phyloP scores from a whole-genome alignment of 1,140 invertebrate genomes.

The Bombus terrestris region DNA sequence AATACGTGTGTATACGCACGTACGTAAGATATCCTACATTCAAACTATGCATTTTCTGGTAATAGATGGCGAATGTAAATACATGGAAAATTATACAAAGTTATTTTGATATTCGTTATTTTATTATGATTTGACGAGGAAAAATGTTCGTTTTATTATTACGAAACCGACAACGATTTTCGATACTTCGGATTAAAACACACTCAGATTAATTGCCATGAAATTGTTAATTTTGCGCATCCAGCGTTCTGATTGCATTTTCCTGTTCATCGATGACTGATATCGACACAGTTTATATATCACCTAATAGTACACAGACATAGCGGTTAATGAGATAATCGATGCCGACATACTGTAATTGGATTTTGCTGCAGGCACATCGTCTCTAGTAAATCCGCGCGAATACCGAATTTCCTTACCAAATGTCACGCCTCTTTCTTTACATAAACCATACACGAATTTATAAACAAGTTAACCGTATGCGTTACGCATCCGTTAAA shows the following conservation, averaged over 20 bases:
- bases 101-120: no score
- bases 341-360: slow-evolving; percentile 30
- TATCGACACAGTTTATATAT: slow-evolving; percentile 6
- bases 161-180: not conserved
- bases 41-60: not conserved
- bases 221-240: slow-evolving; percentile 20
- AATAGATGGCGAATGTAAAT: not conserved
- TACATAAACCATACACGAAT: rapidly evolving
- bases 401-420: not conserved
- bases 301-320: slow-evolving; percentile 18
- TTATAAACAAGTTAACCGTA: no score
- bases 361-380: not conserved
- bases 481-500: no score
- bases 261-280: slow-evolving; percentile 15
- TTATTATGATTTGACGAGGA: no score
- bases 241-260: slow-evolving; percentile 10
- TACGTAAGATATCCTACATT: not conserved
- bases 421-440: not conserved
- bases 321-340: slow-evolving; percentile 43
- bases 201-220: not conserved
- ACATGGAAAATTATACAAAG: not conserved
- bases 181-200: not conserved
- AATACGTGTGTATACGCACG: not conserved
- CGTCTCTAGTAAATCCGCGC: not conserved
- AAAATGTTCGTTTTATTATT: not conserved